Conservation (phyloP, 2,888 invertebrate species). For the Blomia tropicalis region DNA sequence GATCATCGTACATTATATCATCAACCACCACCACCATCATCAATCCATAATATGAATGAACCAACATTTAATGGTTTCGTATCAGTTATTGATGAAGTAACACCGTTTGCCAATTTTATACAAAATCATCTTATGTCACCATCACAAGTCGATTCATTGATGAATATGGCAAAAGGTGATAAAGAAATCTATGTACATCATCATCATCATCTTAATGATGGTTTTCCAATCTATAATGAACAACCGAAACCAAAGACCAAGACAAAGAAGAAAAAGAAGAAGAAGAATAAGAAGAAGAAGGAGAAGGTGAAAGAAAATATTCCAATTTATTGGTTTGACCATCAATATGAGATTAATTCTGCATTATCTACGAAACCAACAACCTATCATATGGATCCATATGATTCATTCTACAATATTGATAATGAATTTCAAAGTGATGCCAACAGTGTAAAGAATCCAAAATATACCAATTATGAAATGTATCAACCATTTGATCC, state of each 20-base stretch:
- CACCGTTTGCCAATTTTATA: constrained; percentile 1
- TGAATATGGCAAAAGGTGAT: neutral
- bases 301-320: neutral
- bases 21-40: too few species aligned
- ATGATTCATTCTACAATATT: neutral
- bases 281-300: neutral
- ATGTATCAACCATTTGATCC: neutral
- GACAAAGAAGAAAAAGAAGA: neutral
- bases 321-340: too few species aligned
- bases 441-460: neutral
- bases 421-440: neutral
- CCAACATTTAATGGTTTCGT: neutral
- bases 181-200: neutral
- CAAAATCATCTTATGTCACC: neutral
- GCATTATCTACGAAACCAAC: neutral
- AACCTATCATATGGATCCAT: neutral
- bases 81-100: neutral
- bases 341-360: neutral
- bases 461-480: neutral
- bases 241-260: neutral
- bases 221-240: too few species aligned
- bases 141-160: neutral
- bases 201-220: too few species aligned
- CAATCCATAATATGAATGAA: neutral
- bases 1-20: too few species aligned